Percentiles rank a stretch among this genome's conserved stretches.
Evolutionary conservation across 2,888 invertebrate genomes (phyloP).

Genomic region (Lasioglossum oenotherae): DNA sequence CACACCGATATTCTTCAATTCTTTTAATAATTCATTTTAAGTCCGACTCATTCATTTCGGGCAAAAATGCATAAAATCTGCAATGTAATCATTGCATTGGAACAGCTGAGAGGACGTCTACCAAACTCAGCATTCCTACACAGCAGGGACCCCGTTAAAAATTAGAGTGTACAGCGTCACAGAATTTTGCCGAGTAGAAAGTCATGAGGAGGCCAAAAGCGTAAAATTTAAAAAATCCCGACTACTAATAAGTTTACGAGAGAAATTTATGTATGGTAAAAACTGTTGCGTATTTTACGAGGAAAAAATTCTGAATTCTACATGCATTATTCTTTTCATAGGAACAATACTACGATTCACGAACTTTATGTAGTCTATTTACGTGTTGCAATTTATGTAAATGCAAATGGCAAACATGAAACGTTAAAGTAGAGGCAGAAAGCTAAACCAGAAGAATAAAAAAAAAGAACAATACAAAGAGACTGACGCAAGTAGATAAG

Average conservation of each 20-base stretch:
- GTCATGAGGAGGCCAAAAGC: background rate
- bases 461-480: background rate
- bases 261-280: background rate
- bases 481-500: background rate
- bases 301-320: background rate
- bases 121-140: background rate
- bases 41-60: no score
- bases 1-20: background rate
- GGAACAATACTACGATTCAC: background rate
- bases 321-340: background rate
- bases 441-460: background rate
- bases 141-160: background rate
- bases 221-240: background rate
- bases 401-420: background rate
- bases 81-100: background rate
- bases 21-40: background rate
- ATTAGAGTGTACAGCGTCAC: background rate
- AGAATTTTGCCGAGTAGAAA: background rate
- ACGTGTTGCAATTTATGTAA: background rate
- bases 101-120: background rate
- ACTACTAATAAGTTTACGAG: background rate
- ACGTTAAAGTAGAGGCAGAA: background rate
- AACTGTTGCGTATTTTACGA: background rate
- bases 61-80: background rate
- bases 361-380: background rate